Evolutionary conservation across 1,140 invertebrate species (phyloP).

Genomic region (Drosophila ercepeae): DNA sequence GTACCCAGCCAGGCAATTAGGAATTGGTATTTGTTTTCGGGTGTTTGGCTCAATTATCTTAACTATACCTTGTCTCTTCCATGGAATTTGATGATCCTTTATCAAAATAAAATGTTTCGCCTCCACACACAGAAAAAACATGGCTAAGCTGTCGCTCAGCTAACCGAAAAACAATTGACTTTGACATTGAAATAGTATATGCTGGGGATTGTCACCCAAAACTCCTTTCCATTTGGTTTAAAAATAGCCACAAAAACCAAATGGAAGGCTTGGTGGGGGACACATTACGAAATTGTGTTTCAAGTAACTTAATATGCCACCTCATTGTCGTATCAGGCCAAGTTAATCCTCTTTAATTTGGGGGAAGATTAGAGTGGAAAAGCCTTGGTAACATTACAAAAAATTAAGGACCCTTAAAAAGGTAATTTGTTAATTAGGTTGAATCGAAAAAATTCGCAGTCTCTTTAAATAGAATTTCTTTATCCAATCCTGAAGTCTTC

Average conservation of each 20-base stretch:
- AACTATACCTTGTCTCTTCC: not conserved
- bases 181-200: constrained; percentile 77
- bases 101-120: constrained; percentile 9
- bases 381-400: too few species aligned
- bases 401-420: too few species aligned
- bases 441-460: too few species aligned
- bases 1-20: not conserved
- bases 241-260: constrained; percentile 72
- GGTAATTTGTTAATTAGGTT: too few species aligned
- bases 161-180: constrained; percentile 43
- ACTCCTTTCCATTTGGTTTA: constrained; percentile 24
- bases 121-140: constrained; percentile 33
- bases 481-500: not conserved
- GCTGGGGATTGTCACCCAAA: constrained; percentile 1
- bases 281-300: constrained; percentile 75
- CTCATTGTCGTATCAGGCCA: not conserved
- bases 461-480: too few species aligned
- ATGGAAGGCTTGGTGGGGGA: constrained; percentile 42
- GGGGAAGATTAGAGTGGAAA: not conserved
- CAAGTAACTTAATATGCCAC: constrained; percentile 69
- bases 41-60: not conserved
- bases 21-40: not conserved
- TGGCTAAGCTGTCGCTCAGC: constrained; percentile 46
- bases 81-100: not conserved
- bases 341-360: not conserved